These are phyloP conservation scores for Crenichthys baileyi DNA, from an alignment of 2,797 vertebrate genomes.

Conservation along the genomic window DNA sequence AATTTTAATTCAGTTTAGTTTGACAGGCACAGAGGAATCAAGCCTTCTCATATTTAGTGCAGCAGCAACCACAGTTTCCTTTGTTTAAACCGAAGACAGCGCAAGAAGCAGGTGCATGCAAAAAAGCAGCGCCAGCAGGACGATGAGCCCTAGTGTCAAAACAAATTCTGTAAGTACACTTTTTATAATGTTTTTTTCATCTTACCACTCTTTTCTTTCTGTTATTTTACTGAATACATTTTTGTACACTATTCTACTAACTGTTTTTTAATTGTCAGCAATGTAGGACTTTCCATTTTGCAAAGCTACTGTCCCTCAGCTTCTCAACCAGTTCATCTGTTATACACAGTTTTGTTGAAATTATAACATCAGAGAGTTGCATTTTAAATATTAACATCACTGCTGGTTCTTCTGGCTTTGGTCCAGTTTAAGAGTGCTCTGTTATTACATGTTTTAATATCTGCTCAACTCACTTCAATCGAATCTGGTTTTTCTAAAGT, in stretches of 20 bases:
- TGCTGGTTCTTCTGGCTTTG: slow-evolving; percentile 41
- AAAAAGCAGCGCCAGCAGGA: slow-evolving; percentile 5
- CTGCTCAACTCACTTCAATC: slow-evolving; percentile 37
- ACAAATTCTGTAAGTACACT: slow-evolving; percentile 56
- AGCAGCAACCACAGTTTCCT: slow-evolving; percentile 77
- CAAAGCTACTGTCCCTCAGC: slow-evolving; percentile 11
- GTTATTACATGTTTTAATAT: slow-evolving; percentile 62
- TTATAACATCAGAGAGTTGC: slow-evolving; percentile 31
- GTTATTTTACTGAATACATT: neutral
- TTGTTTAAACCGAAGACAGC: slow-evolving; percentile 41
- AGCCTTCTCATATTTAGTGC: neutral
- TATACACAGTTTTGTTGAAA: slow-evolving; percentile 29
- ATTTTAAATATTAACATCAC: slow-evolving; percentile 35
- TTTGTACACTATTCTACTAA: neutral
- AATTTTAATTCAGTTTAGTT: slow-evolving; percentile 10
- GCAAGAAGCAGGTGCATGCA: slow-evolving; percentile 51
- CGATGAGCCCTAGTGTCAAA: neutral
- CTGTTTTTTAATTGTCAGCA: neutral
- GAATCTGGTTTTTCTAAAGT: slow-evolving; percentile 7
- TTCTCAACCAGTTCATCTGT: slow-evolving; percentile 2
- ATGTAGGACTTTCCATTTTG: neutral
- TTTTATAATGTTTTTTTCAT: neutral
- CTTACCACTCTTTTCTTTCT: neutral
- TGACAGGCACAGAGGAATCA: slow-evolving; percentile 9
- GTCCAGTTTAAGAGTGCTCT: slow-evolving; percentile 48